Evolutionary conservation across 1,140 invertebrate genomes (phyloP).

Genomic region (Lethrus apterus): DNA sequence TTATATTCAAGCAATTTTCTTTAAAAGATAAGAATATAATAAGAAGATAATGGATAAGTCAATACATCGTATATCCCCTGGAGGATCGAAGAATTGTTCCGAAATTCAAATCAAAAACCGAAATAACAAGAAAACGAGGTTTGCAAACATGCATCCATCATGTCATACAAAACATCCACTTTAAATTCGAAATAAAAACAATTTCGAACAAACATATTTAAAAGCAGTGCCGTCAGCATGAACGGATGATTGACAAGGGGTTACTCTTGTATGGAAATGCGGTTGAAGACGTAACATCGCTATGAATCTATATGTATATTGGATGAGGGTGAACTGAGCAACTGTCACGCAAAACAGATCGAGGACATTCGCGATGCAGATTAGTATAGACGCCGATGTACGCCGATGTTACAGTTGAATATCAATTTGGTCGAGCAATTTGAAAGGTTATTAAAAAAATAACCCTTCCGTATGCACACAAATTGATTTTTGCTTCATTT

Average conservation of each 20-base stretch:
- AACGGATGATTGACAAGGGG: constrained; percentile 34
- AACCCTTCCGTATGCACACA: too few species aligned
- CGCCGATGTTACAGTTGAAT: too few species aligned
- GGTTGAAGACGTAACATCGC: constrained; percentile 24
- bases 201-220: constrained; percentile 39
- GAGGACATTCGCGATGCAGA: constrained; percentile 30
- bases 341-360: constrained; percentile 31
- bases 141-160: constrained; percentile 34
- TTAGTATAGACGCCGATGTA: constrained; percentile 20
- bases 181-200: constrained; percentile 39
- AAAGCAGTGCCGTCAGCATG: constrained; percentile 33
- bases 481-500: too few species aligned
- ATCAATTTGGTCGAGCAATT: too few species aligned
- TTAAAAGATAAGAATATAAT: too few species aligned
- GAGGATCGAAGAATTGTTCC: constrained; percentile 17
- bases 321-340: constrained; percentile 21
- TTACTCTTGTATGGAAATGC: constrained; percentile 26
- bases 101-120: constrained; percentile 33
- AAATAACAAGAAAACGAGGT: constrained; percentile 31
- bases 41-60: too few species aligned
- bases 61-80: too few species aligned
- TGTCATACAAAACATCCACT: constrained; percentile 32
- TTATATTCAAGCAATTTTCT: too few species aligned
- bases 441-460: too few species aligned
- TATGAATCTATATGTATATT: constrained; percentile 31